phyloP scores from a whole-genome alignment of 2,797 vertebrate species.

The Coracias cyanogaster region DNA sequence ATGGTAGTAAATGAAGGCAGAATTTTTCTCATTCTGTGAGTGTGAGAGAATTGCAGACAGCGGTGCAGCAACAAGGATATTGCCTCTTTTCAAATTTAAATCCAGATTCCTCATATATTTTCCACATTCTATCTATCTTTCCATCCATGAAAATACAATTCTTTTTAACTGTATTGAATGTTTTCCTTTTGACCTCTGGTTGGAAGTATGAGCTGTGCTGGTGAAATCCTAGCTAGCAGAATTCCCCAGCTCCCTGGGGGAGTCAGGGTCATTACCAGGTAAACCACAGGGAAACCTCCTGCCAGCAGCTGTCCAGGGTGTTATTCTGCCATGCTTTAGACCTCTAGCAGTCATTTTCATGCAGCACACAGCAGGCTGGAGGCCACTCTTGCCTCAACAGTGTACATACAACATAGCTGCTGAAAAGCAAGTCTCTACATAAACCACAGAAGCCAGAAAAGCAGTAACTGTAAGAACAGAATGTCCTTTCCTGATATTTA shows the following conservation, averaged over 20 bases:
- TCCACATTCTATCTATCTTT: background rate
- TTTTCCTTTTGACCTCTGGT: background rate
- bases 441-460: background rate
- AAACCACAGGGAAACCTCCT: background rate
- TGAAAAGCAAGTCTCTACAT: background rate
- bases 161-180: accelerated
- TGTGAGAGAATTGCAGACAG: background rate
- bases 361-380: background rate
- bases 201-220: background rate
- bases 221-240: background rate
- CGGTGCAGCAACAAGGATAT: background rate
- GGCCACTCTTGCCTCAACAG: background rate
- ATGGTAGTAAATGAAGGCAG: background rate
- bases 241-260: background rate
- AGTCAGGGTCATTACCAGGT: background rate
- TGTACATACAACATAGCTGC: background rate
- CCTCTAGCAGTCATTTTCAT: background rate
- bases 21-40: background rate
- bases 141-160: background rate
- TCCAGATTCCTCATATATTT: background rate
- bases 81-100: background rate
- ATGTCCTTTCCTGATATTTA: background rate
- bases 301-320: background rate
- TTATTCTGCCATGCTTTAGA: background rate
- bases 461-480: background rate